These are phyloP conservation scores for Drosophila fungiperda DNA, from an alignment of 2,888 invertebrate genomes.

Conservation along the genomic window DNA sequence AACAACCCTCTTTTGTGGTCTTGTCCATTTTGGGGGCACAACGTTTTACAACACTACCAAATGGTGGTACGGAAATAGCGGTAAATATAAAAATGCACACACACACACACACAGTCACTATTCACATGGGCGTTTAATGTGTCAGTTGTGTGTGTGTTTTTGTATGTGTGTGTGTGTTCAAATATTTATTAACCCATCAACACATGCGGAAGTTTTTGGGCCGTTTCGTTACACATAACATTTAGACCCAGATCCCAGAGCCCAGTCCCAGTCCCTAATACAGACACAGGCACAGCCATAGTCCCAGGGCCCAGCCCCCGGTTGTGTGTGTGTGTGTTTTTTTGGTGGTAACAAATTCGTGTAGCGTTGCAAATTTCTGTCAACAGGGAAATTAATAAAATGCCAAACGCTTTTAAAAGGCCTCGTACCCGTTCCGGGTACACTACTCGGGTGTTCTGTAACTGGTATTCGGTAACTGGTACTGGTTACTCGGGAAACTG, in stretches of 20 bases:
- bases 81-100: slow-evolving; percentile 73
- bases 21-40: slow-evolving; percentile 64
- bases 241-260: slow-evolving; percentile 43
- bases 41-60: slow-evolving; percentile 78
- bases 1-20: slow-evolving; percentile 77
- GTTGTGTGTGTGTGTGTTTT: slow-evolving; percentile 17
- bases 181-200: slow-evolving; percentile 84
- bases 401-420: slow-evolving; percentile 73
- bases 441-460: neutral
- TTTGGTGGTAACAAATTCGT: slow-evolving; percentile 78
- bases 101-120: slow-evolving; percentile 2
- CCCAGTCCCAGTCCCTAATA: slow-evolving; percentile 15
- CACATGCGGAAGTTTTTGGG: slow-evolving; percentile 79
- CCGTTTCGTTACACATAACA: slow-evolving; percentile 73
- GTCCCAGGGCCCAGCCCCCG: neutral
- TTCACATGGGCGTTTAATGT: too few relatives aligned
- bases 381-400: slow-evolving; percentile 79
- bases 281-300: slow-evolving; percentile 1
- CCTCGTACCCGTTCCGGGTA: slow-evolving; percentile 4
- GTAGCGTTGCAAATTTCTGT: slow-evolving; percentile 80
- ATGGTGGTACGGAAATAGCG: slow-evolving; percentile 75
- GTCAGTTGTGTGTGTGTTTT: slow-evolving; percentile 49
- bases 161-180: slow-evolving; percentile 60
- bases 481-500: slow-evolving; percentile 9
- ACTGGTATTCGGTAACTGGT: neutral